Base-by-base conservation (phyloP, 1,140 invertebrate species). In the Coptotermes formosanus region DNA sequence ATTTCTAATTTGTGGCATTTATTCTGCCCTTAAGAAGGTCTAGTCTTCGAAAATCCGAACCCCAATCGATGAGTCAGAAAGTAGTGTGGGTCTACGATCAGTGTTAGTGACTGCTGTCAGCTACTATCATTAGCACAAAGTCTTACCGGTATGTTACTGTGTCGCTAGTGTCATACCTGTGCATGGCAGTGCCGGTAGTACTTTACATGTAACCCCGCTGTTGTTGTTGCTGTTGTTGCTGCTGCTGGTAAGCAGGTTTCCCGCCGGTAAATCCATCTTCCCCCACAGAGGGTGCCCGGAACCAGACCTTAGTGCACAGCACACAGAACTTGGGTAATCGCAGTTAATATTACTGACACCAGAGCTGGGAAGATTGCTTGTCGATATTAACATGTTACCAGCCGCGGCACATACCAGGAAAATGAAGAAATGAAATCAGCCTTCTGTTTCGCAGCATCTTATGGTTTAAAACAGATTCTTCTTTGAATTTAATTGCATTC, bases 331-430 rank as follows among this genome's bases (percentile, higher is more conserved):
- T n/a, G 64, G 25, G n/a, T 30, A 75, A 75, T 75, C n/a, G 64
- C 64, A 75, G 64, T 75, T 75, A 75, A 75, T 6, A 16, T 75
- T n/a, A 75, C 64, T n/a, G 64, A 75, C 64, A 30, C 64, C 64
- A 75, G 64, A 75, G 64, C n/a, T 75, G n/a, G 64, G 64, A 30
- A 75, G 64, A 14, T 75, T 75, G n/a, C 64, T 75, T 75, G 64
- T 30, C 3, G 64, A 75, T n/a, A 75, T 75, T 75, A 75, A 75
- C 64, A 75, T 75, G 64, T 30, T 75, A 75, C 25, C 25, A 2
- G 64, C n/a, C 64, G 8, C 64, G n/a, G 64, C 64, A 8, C 64
- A 30, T 75, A 25, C 25, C 25, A 75, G 16, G 52, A 19, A 16
- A 12, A 19, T 19, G 14, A 75, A 75, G 9, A 75, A 30, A 6